phyloP scores from a whole-genome alignment of 2,113 vertebrate genomes.

The Coracopsis vasa region DNA sequence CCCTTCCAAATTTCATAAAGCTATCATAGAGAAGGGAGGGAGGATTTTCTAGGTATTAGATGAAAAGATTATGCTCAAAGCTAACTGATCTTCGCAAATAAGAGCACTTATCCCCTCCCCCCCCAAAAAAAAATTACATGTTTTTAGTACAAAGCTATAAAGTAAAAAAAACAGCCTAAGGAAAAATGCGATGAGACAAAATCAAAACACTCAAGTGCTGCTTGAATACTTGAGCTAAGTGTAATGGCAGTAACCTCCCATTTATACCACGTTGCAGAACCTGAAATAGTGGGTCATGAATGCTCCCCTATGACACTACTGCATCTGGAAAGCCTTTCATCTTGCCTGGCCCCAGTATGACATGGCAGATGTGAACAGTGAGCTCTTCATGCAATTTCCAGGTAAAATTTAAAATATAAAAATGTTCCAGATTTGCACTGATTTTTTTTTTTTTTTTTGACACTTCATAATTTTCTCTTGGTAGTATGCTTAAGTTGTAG shows the following conservation, averaged over 20 bases:
- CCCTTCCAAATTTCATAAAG: not conserved
- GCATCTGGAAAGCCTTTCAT: not conserved
- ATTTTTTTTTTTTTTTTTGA: not conserved
- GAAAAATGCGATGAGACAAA: not conserved
- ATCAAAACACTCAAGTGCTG: not conserved
- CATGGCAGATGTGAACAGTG: not conserved
- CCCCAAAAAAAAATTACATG: not conserved
- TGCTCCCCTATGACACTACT: not conserved
- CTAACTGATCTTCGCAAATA: not conserved
- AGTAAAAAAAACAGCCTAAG: not conserved
- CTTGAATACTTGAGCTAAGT: not conserved
- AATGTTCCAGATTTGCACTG: not conserved
- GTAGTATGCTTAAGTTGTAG: not conserved
- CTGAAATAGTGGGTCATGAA: not conserved
- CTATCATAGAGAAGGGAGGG: not conserved
- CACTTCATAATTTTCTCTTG: not conserved
- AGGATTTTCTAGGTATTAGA: not conserved
- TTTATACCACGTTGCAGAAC: not conserved
- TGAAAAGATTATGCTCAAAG: not conserved
- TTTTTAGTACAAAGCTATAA: not conserved
- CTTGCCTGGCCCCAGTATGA: not conserved
- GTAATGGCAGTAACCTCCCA: not conserved
- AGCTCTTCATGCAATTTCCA: not conserved
- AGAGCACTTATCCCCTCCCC: rapidly evolving
- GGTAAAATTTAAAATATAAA: not conserved